Evolutionary conservation across 2,888 invertebrate species (phyloP).

Genomic region (Papilio gigon): DNA sequence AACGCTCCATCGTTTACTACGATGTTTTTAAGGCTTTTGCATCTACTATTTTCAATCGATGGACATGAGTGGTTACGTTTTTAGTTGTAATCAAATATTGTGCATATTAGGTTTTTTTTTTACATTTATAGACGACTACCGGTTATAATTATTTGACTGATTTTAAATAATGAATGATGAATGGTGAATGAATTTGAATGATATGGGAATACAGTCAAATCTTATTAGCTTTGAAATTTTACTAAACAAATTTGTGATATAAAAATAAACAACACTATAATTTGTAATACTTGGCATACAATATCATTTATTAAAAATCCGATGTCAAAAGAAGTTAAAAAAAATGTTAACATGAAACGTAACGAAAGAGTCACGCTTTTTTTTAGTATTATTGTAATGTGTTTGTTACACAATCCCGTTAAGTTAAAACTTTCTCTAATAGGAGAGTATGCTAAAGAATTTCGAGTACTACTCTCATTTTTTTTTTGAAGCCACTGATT

Average conservation of each 20-base stretch:
- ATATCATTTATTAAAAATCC: background rate
- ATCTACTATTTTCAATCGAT: background rate
- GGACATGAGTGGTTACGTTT: too few relatives aligned
- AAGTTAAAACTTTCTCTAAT: conserved; percentile 39
- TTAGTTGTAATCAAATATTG: too few relatives aligned
- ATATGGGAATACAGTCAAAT: too few relatives aligned
- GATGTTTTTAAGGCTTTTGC: conserved; percentile 16
- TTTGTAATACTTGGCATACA: too few relatives aligned
- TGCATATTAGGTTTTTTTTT: too few relatives aligned
- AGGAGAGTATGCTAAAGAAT: conserved; percentile 37
- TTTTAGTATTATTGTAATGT: conserved; percentile 23
- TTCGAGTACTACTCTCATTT: conserved; percentile 29
- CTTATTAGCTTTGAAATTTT: too few relatives aligned
- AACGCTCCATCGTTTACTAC: conserved; percentile 44
- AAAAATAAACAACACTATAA: background rate
- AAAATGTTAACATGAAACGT: background rate
- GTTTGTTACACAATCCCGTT: conserved; percentile 37
- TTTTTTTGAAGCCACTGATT: conserved; percentile 11
- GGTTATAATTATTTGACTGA: too few relatives aligned
- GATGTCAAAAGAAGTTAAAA: conserved; percentile 4
- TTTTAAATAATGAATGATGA: too few relatives aligned
- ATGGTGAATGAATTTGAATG: too few relatives aligned
- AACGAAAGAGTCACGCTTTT: conserved; percentile 15
- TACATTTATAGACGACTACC: too few relatives aligned
- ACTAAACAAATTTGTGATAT: background rate